Percentiles rank a stretch among this genome's conserved stretches.
These are phyloP conservation scores for Corythoichthys haematopterus DNA, from an alignment of 2,113 vertebrate genomes.

Conservation along the genomic window DNA sequence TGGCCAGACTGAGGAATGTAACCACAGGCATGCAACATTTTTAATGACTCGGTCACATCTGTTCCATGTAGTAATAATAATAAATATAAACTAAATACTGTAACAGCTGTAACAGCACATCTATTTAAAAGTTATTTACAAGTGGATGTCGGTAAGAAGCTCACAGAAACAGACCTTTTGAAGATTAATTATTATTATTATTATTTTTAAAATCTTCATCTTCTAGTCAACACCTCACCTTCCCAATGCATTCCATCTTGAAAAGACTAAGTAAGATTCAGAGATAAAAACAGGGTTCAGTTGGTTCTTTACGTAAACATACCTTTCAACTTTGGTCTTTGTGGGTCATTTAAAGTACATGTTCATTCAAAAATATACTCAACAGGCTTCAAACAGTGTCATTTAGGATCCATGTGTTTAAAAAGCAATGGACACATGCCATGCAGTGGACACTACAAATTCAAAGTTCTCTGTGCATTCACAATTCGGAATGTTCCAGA, in stretches of 20 bases:
- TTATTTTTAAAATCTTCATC: not conserved
- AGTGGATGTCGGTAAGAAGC: slow-evolving; percentile 25
- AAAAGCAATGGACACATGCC: not conserved
- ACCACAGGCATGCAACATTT: not conserved
- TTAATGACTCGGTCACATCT: not conserved
- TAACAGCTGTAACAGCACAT: not conserved
- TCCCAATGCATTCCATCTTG: not conserved
- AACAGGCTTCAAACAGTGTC: not conserved
- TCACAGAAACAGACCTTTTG: slow-evolving; percentile 45
- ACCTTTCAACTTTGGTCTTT: slow-evolving; percentile 5
- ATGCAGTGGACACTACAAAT: not conserved
- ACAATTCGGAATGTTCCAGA: not conserved
- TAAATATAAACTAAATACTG: not conserved
- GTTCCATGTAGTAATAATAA: not conserved
- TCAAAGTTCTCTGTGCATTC: not conserved
- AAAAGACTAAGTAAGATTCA: slow-evolving; percentile 24
- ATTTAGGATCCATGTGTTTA: not conserved
- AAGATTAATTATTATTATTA: slow-evolving; percentile 37
- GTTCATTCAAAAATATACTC: not conserved
- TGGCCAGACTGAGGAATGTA: not conserved
- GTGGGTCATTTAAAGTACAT: not conserved
- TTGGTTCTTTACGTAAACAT: slow-evolving; percentile 9
- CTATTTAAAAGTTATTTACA: not conserved
- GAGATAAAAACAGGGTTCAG: slow-evolving; percentile 19
- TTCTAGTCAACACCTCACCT: slow-evolving; percentile 20